Conservation (phyloP, 2,888 invertebrate genomes). For the Scaptodrosophila latifasciaeformis region DNA sequence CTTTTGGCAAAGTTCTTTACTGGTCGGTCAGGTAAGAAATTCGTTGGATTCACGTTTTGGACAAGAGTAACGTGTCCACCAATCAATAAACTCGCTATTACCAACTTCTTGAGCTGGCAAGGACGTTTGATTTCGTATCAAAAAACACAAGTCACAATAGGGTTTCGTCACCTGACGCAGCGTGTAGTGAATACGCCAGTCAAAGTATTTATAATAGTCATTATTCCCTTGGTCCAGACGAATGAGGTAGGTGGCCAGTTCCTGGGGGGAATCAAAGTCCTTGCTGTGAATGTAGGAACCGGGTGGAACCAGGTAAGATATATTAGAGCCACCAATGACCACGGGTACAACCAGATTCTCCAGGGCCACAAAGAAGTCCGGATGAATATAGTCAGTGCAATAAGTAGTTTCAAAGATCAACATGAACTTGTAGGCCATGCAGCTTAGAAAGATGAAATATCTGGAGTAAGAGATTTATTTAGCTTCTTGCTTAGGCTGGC, state of each 20-base stretch:
- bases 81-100: slow-evolving; percentile 25
- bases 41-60: slow-evolving; percentile 21
- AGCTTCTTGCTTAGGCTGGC: slow-evolving; percentile 30
- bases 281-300: slow-evolving; percentile 79
- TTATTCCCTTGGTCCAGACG: slow-evolving; percentile 70
- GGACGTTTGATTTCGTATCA: slow-evolving; percentile 17
- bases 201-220: slow-evolving; percentile 79
- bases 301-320: slow-evolving; percentile 77
- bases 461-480: not conserved
- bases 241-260: slow-evolving; percentile 77
- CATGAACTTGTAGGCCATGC: slow-evolving; percentile 78
- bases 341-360: slow-evolving; percentile 77
- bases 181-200: slow-evolving; percentile 75
- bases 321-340: slow-evolving; percentile 80
- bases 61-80: slow-evolving; percentile 46
- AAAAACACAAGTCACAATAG: slow-evolving; percentile 48
- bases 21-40: too few species aligned
- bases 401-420: slow-evolving; percentile 80
- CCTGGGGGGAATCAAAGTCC: slow-evolving; percentile 77
- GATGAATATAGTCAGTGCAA: slow-evolving; percentile 81
- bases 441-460: slow-evolving; percentile 25
- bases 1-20: too few species aligned
- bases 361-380: slow-evolving; percentile 74
- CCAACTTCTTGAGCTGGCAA: not conserved
- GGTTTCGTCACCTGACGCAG: slow-evolving; percentile 22